Conservation (phyloP, 1,140 invertebrate genomes). For the Zaprionus taronus region DNA sequence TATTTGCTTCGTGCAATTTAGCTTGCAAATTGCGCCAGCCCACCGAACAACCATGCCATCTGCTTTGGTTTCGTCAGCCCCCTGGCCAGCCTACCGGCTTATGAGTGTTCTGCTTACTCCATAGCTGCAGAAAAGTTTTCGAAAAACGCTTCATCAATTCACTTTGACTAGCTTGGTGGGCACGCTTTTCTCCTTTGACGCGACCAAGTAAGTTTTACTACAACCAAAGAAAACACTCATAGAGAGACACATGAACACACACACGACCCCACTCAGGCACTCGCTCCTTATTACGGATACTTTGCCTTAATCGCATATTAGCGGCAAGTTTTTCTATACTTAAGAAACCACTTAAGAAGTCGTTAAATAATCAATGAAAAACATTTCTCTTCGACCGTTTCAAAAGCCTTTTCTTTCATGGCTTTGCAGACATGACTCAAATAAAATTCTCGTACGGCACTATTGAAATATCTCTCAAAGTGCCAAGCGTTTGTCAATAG, state of each 20-base stretch:
- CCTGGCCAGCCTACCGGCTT: conserved; percentile 3
- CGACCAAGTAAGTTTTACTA: conserved; percentile 54
- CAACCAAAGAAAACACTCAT: conserved; percentile 23
- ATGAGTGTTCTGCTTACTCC: conserved; percentile 29
- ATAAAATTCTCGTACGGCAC: neutral
- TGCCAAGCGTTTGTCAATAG: neutral
- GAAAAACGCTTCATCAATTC: conserved; percentile 75
- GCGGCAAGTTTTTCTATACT: conserved; percentile 76
- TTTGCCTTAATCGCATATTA: conserved; percentile 82
- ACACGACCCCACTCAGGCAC: conserved; percentile 1
- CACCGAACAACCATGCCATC: neutral
- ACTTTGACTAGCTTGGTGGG: conserved; percentile 67
- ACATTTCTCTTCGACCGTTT: conserved; percentile 57
- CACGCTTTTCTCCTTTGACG: conserved; percentile 29
- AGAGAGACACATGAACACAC: conserved; percentile 39
- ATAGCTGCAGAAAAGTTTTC: conserved; percentile 56
- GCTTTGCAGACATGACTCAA: conserved; percentile 13
- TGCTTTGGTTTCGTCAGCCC: neutral
- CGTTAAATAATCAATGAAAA: conserved; percentile 84
- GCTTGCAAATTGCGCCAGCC: conserved; percentile 56
- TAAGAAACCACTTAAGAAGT: conserved; percentile 84
- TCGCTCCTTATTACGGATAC: conserved; percentile 45
- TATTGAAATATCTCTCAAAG: neutral
- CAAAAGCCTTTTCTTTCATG: conserved; percentile 17
- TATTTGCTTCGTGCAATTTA: conserved; percentile 54